A percentile compares a stretch with the other conserved stretches of the same genome.
Evolutionary conservation across 37 sponge, comb jelly and placozoan species (phyloP).

Genomic region (Geodia barretti): DNA sequence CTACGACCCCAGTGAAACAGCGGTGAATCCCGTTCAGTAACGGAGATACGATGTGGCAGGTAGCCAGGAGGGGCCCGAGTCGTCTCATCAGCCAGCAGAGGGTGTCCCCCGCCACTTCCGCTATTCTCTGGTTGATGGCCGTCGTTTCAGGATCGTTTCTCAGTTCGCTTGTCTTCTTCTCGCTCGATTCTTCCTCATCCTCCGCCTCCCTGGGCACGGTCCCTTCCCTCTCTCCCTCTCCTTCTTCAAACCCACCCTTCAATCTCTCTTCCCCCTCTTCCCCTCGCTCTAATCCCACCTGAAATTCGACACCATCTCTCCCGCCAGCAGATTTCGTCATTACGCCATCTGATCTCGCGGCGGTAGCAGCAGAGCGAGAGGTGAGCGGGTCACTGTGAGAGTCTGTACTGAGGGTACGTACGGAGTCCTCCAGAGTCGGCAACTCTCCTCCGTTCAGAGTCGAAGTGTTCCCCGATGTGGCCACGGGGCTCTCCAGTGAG

Average conservation of each 20-base stretch:
- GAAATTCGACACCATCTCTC: background rate
- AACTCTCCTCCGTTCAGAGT: background rate
- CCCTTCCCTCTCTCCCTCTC: background rate
- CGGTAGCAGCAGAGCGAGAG: background rate
- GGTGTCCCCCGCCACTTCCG: constrained; percentile 70
- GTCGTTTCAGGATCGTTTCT: constrained; percentile 17
- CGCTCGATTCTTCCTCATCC: background rate
- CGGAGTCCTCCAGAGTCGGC: background rate
- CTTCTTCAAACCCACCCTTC: background rate
- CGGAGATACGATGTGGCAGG: constrained; percentile 66
- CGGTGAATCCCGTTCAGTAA: constrained; percentile 63
- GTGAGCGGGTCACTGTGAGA: background rate
- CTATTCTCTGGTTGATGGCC: constrained; percentile 21
- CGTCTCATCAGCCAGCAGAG: constrained; percentile 71
- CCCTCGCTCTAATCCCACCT: background rate
- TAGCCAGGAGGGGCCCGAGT: constrained; percentile 73
- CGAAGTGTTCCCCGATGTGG: background rate
- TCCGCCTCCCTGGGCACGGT: background rate
- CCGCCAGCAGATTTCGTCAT: background rate
- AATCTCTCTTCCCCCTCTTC: background rate
- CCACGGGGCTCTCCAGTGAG: background rate
- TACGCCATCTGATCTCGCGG: background rate
- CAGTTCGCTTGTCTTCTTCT: constrained; percentile 10
- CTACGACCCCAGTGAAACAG: constrained; percentile 51
- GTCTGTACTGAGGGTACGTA: background rate